Evolutionary conservation across 2,888 invertebrate genomes (phyloP).

Genomic region (Hesperia comma): DNA sequence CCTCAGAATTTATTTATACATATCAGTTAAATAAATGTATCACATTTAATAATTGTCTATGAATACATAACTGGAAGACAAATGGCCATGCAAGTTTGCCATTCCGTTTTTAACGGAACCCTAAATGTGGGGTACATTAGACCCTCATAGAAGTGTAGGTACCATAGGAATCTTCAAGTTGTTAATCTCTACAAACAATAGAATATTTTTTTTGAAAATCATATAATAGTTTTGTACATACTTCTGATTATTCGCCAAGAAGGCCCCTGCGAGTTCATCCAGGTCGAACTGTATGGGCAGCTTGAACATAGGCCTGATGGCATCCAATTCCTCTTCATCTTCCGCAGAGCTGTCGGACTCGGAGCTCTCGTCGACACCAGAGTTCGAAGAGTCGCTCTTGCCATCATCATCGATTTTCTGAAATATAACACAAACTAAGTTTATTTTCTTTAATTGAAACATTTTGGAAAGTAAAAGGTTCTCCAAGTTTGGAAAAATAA

Average conservation of each 20-base stretch:
- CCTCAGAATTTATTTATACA: no score
- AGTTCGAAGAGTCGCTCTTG: constrained; percentile 64
- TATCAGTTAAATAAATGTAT: no score
- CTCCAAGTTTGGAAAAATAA: no score
- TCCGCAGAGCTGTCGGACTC: constrained; percentile 85
- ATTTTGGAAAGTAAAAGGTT: no score
- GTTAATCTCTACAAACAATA: neutral
- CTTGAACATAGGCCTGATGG: constrained; percentile 85
- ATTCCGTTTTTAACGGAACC: no score
- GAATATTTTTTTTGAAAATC: neutral
- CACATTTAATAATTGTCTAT: no score
- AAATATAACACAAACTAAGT: constrained; percentile 43
- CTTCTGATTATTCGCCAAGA: constrained; percentile 88
- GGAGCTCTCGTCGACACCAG: constrained; percentile 74
- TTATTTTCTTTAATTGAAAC: neutral
- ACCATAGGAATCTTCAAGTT: no score
- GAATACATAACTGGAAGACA: no score
- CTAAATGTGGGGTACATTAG: no score
- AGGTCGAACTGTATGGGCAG: constrained; percentile 92
- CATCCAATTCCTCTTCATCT: constrained; percentile 84
- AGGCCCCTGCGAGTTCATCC: constrained; percentile 91
- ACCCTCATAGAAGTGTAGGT: no score
- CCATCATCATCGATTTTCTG: constrained; percentile 75
- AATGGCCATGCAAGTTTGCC: no score
- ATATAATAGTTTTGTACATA: constrained; percentile 56